Evolutionary conservation across 2,113 vertebrate genomes (phyloP).

Genomic region (Callionymus lyra): DNA sequence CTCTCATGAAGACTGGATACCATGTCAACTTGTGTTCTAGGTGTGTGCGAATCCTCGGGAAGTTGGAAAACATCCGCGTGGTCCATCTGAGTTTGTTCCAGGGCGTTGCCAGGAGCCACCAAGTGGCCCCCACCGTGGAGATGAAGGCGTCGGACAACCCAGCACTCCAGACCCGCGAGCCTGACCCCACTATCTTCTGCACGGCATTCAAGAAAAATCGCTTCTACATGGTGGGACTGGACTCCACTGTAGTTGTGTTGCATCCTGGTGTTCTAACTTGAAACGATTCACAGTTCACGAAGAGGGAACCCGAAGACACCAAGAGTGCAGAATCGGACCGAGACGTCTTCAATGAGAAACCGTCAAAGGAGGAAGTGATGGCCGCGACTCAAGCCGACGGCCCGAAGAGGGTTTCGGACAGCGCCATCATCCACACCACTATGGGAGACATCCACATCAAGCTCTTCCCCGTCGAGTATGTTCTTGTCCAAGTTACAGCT

Average conservation of each 20-base stretch:
- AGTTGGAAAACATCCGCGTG: conserved; percentile 93
- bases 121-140: conserved; percentile 85
- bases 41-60: conserved; percentile 92
- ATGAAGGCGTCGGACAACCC: conserved; percentile 98
- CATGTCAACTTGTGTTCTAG: conserved; percentile 43
- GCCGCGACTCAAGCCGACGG: conserved; percentile 98
- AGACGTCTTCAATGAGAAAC: conserved; percentile 97
- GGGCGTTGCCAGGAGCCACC: conserved; percentile 79
- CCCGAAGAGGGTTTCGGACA: conserved; percentile 93
- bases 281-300: conserved; percentile 75
- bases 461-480: conserved; percentile 96
- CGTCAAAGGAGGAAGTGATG: conserved; percentile 98
- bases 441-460: conserved; percentile 98
- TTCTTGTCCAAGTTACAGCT: neutral
- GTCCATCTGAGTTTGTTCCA: conserved; percentile 89
- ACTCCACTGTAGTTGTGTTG: too few species aligned
- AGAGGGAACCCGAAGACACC: conserved; percentile 92
- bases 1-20: too few species aligned
- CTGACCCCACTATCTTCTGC: conserved; percentile 90
- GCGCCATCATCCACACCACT: conserved; percentile 94
- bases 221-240: conserved; percentile 84
- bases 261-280: too few species aligned
- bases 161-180: conserved; percentile 78
- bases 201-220: conserved; percentile 97
- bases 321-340: conserved; percentile 96